These are phyloP conservation scores for Stichodactyla helianthus DNA, from an alignment of 64 coral and sea anemone genomes.

Conservation along the genomic window DNA sequence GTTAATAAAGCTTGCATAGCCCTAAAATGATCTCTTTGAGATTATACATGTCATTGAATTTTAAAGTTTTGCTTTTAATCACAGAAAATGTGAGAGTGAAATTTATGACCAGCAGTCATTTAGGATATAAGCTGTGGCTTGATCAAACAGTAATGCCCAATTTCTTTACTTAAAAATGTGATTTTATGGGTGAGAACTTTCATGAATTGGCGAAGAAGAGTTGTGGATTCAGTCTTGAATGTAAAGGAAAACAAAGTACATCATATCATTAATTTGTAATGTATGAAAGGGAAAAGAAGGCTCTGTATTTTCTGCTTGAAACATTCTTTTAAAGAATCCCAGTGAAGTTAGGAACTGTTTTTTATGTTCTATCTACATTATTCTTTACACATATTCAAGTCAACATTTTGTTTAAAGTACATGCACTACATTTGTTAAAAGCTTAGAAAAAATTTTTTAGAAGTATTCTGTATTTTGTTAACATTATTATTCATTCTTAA, in stretches of 20 bases:
- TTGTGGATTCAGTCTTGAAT: too few species aligned
- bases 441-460: neutral
- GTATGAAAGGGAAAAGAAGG: neutral
- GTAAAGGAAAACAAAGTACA: neutral
- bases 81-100: neutral
- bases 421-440: neutral
- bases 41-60: constrained; percentile 7
- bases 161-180: constrained; percentile 6
- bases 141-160: neutral
- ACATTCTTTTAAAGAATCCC: neutral
- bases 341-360: neutral
- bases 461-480: neutral
- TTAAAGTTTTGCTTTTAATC: constrained; percentile 10
- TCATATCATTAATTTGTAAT: neutral
- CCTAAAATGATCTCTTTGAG: constrained; percentile 14
- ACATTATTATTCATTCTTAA: neutral
- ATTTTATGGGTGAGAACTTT: neutral
- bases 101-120: neutral
- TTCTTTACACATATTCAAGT: neutral
- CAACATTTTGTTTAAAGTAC: neutral
- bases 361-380: neutral
- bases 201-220: neutral
- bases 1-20: constrained; percentile 13
- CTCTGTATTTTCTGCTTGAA: neutral
- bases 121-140: neutral